Base-by-base conservation (phyloP, 2,797 vertebrate species). In the Oceanodroma leucorhoa region DNA sequence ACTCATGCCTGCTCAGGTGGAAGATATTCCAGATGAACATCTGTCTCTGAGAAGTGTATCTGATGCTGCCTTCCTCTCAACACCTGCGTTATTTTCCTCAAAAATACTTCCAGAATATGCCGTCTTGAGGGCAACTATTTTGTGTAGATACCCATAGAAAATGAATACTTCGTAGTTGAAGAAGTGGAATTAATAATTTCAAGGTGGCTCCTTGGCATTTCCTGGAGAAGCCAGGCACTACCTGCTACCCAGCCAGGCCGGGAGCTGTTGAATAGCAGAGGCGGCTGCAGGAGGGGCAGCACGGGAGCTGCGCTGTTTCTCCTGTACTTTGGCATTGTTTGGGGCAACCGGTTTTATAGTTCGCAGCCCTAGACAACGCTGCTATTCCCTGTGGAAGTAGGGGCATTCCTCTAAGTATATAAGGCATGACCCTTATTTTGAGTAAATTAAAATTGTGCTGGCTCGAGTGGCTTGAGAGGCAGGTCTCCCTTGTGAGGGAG, bases 271-370 rank as follows among this genome's bases (percentile, higher is more conserved):
- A 40, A 17, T 7, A 36, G 22, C 43, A 32, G 19, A 22, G 14
- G 24, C 60, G 38, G 22, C 50, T 2, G 3, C 46, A 41, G 48
- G n/a, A 60, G 32, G 7, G 7, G 6, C 3, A 4, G 22, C 15
- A 1, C 0, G 1, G 53, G 69, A 48, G 20, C 48, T n/a, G 29
- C 0, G 0, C 12, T 41, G 23, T 27, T 83, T n/a, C 1, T 1
- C 22, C 40, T 18, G 13, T 70, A 45, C 65, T 48, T 70, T 45
- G 72, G 22, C 30, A 48, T 8, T 41, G 20, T 19, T 48, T 88
- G 67, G 50, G 43, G 21, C 43, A 66, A 32, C 17, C 2, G 6
- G 4, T 43, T 72, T 73, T 72, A n/a, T 22, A 41, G 14, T 43
- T 36, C 83, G 13, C 11, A 55, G 60, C 46, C 58, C 14, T 36